A percentile compares a stretch with the other conserved stretches of the same genome.
These are phyloP conservation scores for Drosophila trapezifrons DNA, from an alignment of 1,140 invertebrate species.

Conservation along the genomic window DNA sequence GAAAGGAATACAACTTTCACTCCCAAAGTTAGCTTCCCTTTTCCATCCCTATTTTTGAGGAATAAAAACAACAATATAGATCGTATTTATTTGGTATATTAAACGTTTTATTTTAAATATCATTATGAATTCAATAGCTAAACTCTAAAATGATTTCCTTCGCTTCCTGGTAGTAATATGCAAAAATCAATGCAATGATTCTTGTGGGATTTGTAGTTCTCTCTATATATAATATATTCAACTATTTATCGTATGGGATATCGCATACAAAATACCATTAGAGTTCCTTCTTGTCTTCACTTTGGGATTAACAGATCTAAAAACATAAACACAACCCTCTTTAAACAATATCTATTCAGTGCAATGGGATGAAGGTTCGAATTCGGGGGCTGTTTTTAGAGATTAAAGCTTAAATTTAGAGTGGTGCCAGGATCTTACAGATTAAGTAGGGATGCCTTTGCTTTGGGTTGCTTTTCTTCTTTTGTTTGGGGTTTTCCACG, in stretches of 20 bases:
- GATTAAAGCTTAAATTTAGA: conserved; percentile 38
- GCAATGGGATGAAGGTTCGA: conserved; percentile 18
- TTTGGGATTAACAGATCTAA: conserved; percentile 77
- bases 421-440: conserved; percentile 34
- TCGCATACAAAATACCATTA: conserved; percentile 63
- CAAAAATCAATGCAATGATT: conserved; percentile 43
- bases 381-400: conserved; percentile 6
- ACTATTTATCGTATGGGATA: conserved; percentile 62
- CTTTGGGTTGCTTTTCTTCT: background rate
- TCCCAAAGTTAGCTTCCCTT: no score
- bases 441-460: conserved; percentile 37
- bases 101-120: conserved; percentile 68
- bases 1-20: no score
- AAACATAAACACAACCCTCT: conserved; percentile 57
- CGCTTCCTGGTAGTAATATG: conserved; percentile 26
- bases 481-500: conserved; percentile 34
- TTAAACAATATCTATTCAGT: conserved; percentile 66
- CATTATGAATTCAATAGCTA: conserved; percentile 67
- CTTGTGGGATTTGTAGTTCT: conserved; percentile 36
- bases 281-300: conserved; percentile 45
- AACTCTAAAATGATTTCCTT: conserved; percentile 60
- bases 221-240: conserved; percentile 45
- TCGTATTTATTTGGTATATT: conserved; percentile 16
- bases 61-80: background rate
- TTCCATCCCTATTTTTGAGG: no score